Conservation (phyloP, 1,140 invertebrate species). For the Sitophilus oryzae region DNA sequence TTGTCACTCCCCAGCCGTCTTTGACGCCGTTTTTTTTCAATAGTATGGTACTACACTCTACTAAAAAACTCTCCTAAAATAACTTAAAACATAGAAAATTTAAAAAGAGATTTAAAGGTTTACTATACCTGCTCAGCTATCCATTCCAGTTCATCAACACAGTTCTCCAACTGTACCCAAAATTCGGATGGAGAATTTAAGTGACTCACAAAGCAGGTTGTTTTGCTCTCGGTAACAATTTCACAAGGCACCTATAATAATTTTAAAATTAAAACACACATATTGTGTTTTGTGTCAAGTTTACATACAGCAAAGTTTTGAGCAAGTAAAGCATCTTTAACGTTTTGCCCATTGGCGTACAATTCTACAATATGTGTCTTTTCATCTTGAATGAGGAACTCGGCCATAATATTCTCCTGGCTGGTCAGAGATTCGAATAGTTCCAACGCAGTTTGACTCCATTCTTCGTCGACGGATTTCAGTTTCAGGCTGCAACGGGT, state of each 20-base stretch:
- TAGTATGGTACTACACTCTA: no score
- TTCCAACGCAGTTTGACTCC: constrained; percentile 55
- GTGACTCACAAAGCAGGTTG: constrained; percentile 59
- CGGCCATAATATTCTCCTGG: constrained; percentile 43
- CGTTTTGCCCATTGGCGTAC: constrained; percentile 54
- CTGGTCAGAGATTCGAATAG: constrained; percentile 51
- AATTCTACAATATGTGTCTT: constrained; percentile 59
- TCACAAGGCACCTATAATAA: constrained; percentile 22
- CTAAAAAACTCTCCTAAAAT: no score
- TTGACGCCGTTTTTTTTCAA: no score
- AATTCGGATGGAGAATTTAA: constrained; percentile 62
- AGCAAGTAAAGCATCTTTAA: constrained; percentile 54
- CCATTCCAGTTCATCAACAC: constrained; percentile 54
- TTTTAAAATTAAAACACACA: not conserved
- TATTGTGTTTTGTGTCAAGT: constrained; percentile 29
- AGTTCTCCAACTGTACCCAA: constrained; percentile 62
- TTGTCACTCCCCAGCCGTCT: no score
- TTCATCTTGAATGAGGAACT: constrained; percentile 54
- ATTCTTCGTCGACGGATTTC: constrained; percentile 58
- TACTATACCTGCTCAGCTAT: constrained; percentile 52
- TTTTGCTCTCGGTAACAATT: constrained; percentile 43
- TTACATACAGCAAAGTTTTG: constrained; percentile 45
- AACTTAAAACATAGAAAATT: not conserved
- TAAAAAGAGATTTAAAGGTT: not conserved
- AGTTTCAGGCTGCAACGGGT: constrained; percentile 60